Conservation (phyloP, 2,888 invertebrate species). For the Trichopoda pennipes region DNA sequence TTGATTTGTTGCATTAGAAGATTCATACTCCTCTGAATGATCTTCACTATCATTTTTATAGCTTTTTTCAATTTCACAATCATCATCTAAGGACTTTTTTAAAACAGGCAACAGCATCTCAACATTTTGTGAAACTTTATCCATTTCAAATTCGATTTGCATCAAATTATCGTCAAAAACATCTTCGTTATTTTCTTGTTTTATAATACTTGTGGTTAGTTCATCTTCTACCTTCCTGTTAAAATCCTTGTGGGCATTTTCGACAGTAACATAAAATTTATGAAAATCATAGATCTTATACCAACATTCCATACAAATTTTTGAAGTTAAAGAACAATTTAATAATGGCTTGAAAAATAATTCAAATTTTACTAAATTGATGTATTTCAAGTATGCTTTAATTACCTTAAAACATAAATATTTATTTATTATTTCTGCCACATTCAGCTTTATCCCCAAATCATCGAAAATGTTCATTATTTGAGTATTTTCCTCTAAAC, state of each 20-base stretch:
- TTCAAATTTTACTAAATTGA: not conserved
- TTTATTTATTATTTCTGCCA: constrained; percentile 75
- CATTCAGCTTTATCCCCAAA: constrained; percentile 72
- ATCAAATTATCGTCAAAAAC: constrained; percentile 8
- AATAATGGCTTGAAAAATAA: not conserved
- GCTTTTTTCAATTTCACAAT: not conserved
- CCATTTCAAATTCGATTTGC: constrained; percentile 49
- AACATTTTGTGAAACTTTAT: no score
- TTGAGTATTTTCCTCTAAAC: constrained; percentile 74
- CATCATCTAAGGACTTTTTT: constrained; percentile 53
- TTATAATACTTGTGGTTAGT: constrained; percentile 17
- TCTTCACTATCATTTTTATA: no score
- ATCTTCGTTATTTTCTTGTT: constrained; percentile 45
- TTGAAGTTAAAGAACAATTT: constrained; percentile 76
- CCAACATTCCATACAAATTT: constrained; percentile 78
- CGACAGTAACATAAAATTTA: constrained; percentile 76
- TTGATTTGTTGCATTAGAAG: no score
- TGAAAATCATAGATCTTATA: constrained; percentile 77
- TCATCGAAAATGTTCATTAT: no score
- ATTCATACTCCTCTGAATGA: no score
- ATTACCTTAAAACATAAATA: constrained; percentile 80
- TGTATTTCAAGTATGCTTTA: not conserved
- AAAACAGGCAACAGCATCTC: not conserved
- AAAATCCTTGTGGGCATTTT: constrained; percentile 74
- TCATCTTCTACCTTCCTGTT: constrained; percentile 31